Evolutionary conservation across 2,797 vertebrate species (phyloP).

Genomic region (Hemitrygon akajei): DNA sequence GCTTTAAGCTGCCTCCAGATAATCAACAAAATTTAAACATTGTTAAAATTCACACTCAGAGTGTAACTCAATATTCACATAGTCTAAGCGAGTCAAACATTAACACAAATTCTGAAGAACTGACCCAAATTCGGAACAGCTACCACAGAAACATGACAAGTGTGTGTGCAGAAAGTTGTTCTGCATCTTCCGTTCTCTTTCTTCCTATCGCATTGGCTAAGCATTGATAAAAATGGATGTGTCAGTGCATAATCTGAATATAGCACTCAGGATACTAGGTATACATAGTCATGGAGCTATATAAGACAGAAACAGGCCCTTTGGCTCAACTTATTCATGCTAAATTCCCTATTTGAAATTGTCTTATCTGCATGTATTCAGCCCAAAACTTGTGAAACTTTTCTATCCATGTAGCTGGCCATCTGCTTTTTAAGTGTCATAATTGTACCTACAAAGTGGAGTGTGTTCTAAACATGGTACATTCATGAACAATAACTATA

Average conservation of each 20-base stretch:
- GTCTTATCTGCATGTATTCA: too few species aligned
- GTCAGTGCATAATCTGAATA: neutral
- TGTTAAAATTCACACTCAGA: neutral
- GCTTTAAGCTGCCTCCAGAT: neutral
- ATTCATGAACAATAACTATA: neutral
- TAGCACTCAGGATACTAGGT: neutral
- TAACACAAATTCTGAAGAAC: neutral
- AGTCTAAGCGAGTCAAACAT: neutral
- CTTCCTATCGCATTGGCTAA: neutral
- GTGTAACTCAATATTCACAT: neutral
- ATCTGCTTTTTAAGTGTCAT: too few species aligned
- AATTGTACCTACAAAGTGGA: too few species aligned
- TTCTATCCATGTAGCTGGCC: too few species aligned
- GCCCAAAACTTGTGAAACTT: too few species aligned
- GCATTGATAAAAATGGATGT: neutral
- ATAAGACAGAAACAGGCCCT: too few species aligned
- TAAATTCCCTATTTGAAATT: too few species aligned
- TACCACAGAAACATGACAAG: neutral
- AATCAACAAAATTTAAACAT: neutral
- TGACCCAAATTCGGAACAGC: neutral
- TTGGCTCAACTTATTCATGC: too few species aligned
- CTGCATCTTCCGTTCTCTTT: neutral
- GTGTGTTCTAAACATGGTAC: neutral
- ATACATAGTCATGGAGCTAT: too few species aligned
- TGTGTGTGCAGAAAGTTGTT: neutral